Evolutionary conservation across 2,888 invertebrate species (phyloP), one percentile per base, ranked within the genome.

Genomic region (Eilema depressum): DNA sequence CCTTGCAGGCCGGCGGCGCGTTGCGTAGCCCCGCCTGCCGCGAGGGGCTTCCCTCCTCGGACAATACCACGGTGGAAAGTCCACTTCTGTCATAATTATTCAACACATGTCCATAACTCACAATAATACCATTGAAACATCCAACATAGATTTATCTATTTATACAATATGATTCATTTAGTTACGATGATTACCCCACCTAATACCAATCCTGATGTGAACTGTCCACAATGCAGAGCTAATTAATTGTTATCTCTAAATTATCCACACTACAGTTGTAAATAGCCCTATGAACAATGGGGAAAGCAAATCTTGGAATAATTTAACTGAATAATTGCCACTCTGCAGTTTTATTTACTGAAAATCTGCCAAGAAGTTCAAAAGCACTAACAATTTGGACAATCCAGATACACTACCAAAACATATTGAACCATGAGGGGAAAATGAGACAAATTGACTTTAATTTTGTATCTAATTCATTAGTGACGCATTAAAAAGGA

Each of bases 1-100:
- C 93, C 89, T 86, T 85, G 88, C 77, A 91, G 93, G 85, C 93
- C 92, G 86, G 93, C 92, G 87, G 92, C 89, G 82, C 92, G 92
- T 75, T 86, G 92, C 81, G 95, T 86, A 83, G 94, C 93, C 86
- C 94, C 95, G 86, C 94, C 90, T 84, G 95, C 93, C 85, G 96
- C 95, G 80, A 96, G 95, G 82, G 96, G 94, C 89, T 96, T 96
- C 91, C 96, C 96, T 93, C 97, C 97, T 92, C 97, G 97, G 89
- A 97, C 96, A 91, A 97, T 97, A 95, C 97, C 97, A 90, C 97
- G 97, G 94, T 97, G 97, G 95, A 97, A 96, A 94, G 97, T 97
- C 97, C 97, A 97, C 96, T 97, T 97, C 97, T 97, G 97, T 90
- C 88, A 89, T 90, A 69, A 66, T 73, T 66, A 91, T 88, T 86